Base-by-base conservation (phyloP, 2,797 vertebrate species). In the Falco cherrug region DNA sequence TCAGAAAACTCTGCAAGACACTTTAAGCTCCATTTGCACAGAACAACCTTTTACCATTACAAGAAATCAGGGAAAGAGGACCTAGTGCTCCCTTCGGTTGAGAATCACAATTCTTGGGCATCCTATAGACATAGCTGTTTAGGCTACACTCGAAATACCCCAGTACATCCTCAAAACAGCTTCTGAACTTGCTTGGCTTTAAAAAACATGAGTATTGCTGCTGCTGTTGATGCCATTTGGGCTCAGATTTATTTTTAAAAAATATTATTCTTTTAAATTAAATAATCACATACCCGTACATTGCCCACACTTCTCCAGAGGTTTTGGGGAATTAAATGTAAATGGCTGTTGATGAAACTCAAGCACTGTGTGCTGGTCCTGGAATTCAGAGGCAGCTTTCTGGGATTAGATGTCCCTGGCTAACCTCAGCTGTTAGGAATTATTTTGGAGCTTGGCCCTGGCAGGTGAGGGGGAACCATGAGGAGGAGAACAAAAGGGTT, bases 361-460 rank as follows among this genome's bases (percentile, higher is more conserved):
- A 56, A 89, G 75, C 3, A 4, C 29, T 3, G 1, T 33, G 79
- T 61, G 41, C 47, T 78, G 77, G 54, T 91, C 74, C 89, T 92
- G 86, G 92, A 95, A 96, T 91, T 93, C 70, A 89, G 86, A 88
- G 87, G 37, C 92, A 86, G 81, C 70, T 97, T 97, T 95, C 76
- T 0, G 47, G 93, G 91, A 97, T 97, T 95, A 96, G 78, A 69
- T 93, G 93, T 61, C 89, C 90, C 94, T 26, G 12, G 60, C 79
- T 97, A 93, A 96, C 94, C 94, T 96, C 95, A 97, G 83, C 94
- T 93, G 97, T 91, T 96, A 76, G 79, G 90, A 93, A 97, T 97
- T 95, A 97, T 57, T 75, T 90, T 93, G 91, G 83, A 94, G 61
- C 82, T 93, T 90, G 93, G 85, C 95, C 84, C 37, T 94, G 82